Base-by-base conservation (phyloP, 23 tunicate genomes). In the Oikopleura dioica region DNA sequence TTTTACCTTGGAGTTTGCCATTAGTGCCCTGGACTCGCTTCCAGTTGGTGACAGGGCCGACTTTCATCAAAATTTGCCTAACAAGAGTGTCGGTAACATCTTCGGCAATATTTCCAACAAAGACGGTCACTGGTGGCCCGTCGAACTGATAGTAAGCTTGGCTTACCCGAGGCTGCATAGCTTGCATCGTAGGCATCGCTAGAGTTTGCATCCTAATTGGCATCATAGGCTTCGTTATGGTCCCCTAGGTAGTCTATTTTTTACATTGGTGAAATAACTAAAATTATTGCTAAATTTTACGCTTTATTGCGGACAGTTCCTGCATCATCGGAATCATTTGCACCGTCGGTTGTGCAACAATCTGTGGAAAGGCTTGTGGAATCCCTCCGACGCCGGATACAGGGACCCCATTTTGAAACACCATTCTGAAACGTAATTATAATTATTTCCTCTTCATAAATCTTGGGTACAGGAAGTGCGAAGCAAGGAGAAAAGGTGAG, bases 1-100 rank as follows among this genome's bases (percentile, higher is more conserved):
- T 36, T 36, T 23, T 31, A 76, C 82, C 79, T 69, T 82, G 99
- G 30, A 86, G 77, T 72, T 94, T 94, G 29, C 95, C 95, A 37
- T 84, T 83, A 35, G 95, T 83, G 29, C 99, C 99, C 68, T 94
- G 99, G 69, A 94, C 95, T 35, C 99, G 37, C 59, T 94, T 94
- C 99, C 99, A 94, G n/a, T 84, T 50, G 38, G 59, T 69, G 34
- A 94, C 99, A 2, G 83, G 36, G 1, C 99, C 99, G 68, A 95
- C 86, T 80, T 89, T 85, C 99, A 94, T 94, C 35, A 94, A 76
- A 34, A 94, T 94, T 75, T 94, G 99, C 29, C 99, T 75, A 1
- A 94, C 80, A 30, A 94, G 77, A 21, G 99, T 78, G 37, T 94
- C 99, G 1, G 95, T 80, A 24, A 95, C 99, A n/a, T 92, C 77